These are phyloP conservation scores for Ylistrum balloti DNA, from an alignment of 1,140 invertebrate genomes.

Conservation along the genomic window DNA sequence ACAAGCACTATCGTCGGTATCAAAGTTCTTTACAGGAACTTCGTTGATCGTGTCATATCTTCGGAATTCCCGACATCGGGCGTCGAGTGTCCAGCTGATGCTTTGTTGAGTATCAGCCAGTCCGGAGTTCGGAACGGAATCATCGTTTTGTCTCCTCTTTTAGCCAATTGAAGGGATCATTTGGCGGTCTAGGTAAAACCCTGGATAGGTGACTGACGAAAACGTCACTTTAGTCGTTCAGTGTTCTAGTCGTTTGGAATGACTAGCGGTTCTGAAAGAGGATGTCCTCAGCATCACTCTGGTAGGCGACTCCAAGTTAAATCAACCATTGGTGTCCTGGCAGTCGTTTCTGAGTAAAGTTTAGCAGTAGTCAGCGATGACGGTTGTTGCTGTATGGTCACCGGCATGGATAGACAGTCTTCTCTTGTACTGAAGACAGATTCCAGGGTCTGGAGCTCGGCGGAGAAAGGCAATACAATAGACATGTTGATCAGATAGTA, in stretches of 20 bases:
- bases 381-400: neutral
- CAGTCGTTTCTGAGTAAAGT: neutral
- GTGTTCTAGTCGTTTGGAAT: neutral
- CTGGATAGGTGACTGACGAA: neutral
- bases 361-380: neutral
- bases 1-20: too few species aligned
- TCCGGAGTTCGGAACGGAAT: neutral
- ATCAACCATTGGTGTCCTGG: neutral
- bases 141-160: neutral
- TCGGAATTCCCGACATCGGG: neutral
- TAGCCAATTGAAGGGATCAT: too few species aligned
- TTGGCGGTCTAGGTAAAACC: neutral
- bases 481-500: neutral
- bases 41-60: neutral
- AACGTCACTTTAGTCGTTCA: neutral
- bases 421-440: neutral
- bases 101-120: neutral
- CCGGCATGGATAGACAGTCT: neutral
- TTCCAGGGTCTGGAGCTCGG: neutral
- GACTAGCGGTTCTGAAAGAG: neutral
- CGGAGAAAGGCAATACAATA: conserved; percentile 6
- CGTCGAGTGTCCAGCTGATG: neutral
- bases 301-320: neutral
- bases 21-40: too few species aligned
- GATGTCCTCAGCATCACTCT: neutral